Evolutionary conservation across 2,113 vertebrate species (phyloP).

Genomic region (Psettodes erumei): DNA sequence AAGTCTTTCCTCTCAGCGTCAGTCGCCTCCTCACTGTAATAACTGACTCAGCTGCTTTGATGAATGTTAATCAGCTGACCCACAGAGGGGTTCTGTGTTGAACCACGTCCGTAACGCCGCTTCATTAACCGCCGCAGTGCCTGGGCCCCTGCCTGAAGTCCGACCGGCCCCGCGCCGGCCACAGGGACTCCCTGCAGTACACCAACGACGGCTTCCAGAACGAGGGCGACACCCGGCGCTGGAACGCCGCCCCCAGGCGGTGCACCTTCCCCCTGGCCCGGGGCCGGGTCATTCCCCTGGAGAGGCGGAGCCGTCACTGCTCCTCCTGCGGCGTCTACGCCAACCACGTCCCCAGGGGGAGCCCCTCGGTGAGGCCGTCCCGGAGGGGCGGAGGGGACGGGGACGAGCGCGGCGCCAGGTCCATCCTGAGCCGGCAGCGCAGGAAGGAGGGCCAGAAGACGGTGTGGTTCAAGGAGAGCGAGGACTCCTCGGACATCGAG

Average conservation of each 20-base stretch:
- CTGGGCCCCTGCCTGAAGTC: conserved; percentile 77
- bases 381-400: conserved; percentile 52
- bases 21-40: background rate
- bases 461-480: conserved; percentile 87
- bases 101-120: too few relatives aligned
- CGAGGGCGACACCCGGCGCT: conserved; percentile 68
- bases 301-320: conserved; percentile 74
- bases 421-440: conserved; percentile 79
- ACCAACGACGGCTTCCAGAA: conserved; percentile 81
- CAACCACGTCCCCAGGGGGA: conserved; percentile 72
- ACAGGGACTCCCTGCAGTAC: conserved; percentile 80
- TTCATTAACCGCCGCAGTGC: conserved; percentile 67
- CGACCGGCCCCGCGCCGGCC: conserved; percentile 45
- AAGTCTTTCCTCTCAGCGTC: too few relatives aligned
- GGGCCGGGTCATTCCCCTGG: conserved; percentile 69
- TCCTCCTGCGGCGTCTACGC: conserved; percentile 72
- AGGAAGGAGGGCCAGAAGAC: conserved; percentile 83
- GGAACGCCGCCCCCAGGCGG: conserved; percentile 56
- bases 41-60: conserved; percentile 12
- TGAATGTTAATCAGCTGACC: conserved; percentile 28
- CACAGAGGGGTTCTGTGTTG: conserved; percentile 46
- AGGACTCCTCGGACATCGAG: conserved; percentile 85
- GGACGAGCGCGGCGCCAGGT: conserved; percentile 63
- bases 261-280: conserved; percentile 64
- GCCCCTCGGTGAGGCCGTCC: conserved; percentile 47